Conservation (phyloP, 2,888 invertebrate genomes). For the Eubasilissa splendida region DNA sequence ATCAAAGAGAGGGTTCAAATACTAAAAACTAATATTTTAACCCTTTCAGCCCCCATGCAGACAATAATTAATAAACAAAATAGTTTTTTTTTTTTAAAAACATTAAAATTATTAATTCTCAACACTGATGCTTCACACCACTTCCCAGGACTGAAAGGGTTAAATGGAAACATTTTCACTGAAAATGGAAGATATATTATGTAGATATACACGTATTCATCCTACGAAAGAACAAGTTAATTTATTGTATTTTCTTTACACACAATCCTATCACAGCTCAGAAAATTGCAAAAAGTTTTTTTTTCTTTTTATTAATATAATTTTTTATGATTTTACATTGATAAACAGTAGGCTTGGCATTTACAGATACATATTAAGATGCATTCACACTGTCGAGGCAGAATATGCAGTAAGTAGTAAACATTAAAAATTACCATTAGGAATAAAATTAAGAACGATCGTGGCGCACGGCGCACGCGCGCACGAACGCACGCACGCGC, state of each 20-base stretch:
- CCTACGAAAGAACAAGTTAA: slow-evolving; percentile 32
- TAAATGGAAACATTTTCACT: slow-evolving; percentile 15
- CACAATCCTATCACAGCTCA: slow-evolving; percentile 50
- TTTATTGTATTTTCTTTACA: slow-evolving; percentile 28
- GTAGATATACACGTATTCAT: background rate
- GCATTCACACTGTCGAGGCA: slow-evolving; percentile 44
- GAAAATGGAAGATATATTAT: slow-evolving; percentile 38
- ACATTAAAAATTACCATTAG: slow-evolving; percentile 4
- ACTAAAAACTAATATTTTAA: slow-evolving; percentile 33
- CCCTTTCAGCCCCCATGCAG: slow-evolving; percentile 34
- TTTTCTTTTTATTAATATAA: background rate
- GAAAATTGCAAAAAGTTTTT: slow-evolving; percentile 44
- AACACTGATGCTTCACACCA: too few species aligned
- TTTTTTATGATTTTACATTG: slow-evolving; percentile 22
- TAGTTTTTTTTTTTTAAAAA: background rate
- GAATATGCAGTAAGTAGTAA: background rate
- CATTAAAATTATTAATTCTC: too few species aligned
- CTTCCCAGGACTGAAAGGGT: slow-evolving; percentile 34
- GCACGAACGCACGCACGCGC: background rate
- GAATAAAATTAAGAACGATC: slow-evolving; percentile 19
- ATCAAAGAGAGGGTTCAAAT: slow-evolving; percentile 26
- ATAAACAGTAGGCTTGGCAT: slow-evolving; percentile 38
- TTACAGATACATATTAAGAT: slow-evolving; percentile 23
- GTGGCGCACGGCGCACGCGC: background rate
- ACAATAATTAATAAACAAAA: background rate